Percentiles rank a stretch among this genome's conserved stretches.
Conservation (phyloP, 2,888 invertebrate genomes). For the Pycnomerus fuliginosus region DNA sequence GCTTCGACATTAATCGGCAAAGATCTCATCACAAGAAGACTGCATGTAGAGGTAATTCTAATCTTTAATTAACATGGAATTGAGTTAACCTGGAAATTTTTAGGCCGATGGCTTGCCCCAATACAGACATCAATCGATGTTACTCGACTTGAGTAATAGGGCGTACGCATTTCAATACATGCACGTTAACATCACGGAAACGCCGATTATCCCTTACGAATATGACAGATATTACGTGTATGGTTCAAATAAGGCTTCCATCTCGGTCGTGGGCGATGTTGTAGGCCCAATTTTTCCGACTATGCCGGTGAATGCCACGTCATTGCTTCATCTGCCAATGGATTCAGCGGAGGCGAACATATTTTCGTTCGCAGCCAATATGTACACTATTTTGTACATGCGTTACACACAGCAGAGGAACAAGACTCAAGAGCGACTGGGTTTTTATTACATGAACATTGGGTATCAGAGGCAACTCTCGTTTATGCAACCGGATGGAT, state of each 20-base stretch:
- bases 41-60: slow-evolving; percentile 66
- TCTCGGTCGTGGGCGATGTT: slow-evolving; percentile 87
- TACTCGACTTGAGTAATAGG: slow-evolving; percentile 88
- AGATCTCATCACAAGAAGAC: slow-evolving; percentile 64
- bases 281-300: slow-evolving; percentile 91
- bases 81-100: slow-evolving; percentile 24
- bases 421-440: slow-evolving; percentile 72
- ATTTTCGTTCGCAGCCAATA: slow-evolving; percentile 94
- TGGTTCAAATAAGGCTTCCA: slow-evolving; percentile 82
- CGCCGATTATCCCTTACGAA: slow-evolving; percentile 88
- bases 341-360: slow-evolving; percentile 93
- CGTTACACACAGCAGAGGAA: slow-evolving; percentile 85
- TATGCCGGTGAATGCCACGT: slow-evolving; percentile 87
- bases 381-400: slow-evolving; percentile 90
- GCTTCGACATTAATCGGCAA: slow-evolving; percentile 74
- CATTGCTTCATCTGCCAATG: slow-evolving; percentile 78
- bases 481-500: slow-evolving; percentile 88
- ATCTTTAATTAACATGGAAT: slow-evolving; percentile 1
- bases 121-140: slow-evolving; percentile 86
- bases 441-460: slow-evolving; percentile 87
- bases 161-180: slow-evolving; percentile 92
- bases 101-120: slow-evolving; percentile 90
- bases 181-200: slow-evolving; percentile 94
- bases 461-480: slow-evolving; percentile 88
- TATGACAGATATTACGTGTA: slow-evolving; percentile 90